Evolutionary conservation across 2,797 vertebrate species (phyloP), one percentile per base, ranked within the genome.

Genomic region (Botia kubotai): DNA sequence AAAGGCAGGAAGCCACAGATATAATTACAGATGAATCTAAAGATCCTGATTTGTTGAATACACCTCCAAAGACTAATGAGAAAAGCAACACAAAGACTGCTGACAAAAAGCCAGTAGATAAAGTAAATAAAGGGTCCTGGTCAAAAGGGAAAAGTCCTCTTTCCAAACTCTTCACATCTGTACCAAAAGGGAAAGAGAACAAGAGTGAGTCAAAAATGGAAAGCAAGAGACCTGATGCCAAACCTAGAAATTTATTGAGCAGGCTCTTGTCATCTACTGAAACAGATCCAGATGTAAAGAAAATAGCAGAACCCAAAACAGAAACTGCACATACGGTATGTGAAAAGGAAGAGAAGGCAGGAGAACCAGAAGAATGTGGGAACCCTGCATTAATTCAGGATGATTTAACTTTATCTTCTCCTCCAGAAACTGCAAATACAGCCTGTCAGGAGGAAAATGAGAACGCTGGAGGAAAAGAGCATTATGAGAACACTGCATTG

Each of bases 111-210:
- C 84, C 74, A 14, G 11, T 23, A 19, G 90, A 91, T 26, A 92
- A 89, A 85, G 62, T 87, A 2, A 91, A 88, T 86, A 86, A 89
- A 63, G 91, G 90, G 66, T 93, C 92, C 4, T 93, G 89, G 92
- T 92, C 93, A 8, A 93, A 92, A 88, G 90, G 92, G 43, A 94
- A 91, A 83, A 93, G 90, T 76, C 90, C 93, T 68, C 73, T 94
- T 69, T 93, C 89, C 14, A 94, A 92, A 82, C 88, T 94, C 43
- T 94, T 95, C 73, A 87, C 88, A 19, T 87, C 91, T 57, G 82
- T 85, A 29, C 87, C 86, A 72, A 92, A 82, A 82, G 91, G 90
- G 39, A 92, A 89, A 81, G 70, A 72, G 1, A 86, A 71, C 72
- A 93, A 88, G 73, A 85, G 2, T 43, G 90, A 91, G 68, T 13